Conservation (phyloP, 2,888 invertebrate genomes). For the Eurois occulta region DNA sequence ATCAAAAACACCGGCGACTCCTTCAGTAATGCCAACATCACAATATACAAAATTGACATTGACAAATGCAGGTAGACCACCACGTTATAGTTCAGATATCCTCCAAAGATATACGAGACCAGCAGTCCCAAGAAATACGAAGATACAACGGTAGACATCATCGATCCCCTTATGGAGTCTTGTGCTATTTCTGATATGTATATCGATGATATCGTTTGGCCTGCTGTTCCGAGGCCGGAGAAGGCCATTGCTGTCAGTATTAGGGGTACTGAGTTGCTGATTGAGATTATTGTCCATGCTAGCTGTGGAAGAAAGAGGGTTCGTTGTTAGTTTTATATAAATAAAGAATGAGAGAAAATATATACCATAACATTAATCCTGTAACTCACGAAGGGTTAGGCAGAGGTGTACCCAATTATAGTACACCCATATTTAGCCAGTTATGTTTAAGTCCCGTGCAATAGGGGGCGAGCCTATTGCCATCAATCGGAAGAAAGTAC, state of each 20-base stretch:
- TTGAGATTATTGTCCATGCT: slow-evolving; percentile 76
- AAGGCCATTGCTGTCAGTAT: slow-evolving; percentile 74
- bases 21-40: slow-evolving; percentile 74
- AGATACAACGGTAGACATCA: slow-evolving; percentile 76
- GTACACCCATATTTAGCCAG: too few species aligned
- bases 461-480: background rate
- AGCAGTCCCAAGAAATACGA: slow-evolving; percentile 80
- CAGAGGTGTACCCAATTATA: background rate
- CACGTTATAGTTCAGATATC: slow-evolving; percentile 76
- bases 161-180: slow-evolving; percentile 79
- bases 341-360: background rate
- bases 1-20: slow-evolving; percentile 83
- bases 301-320: slow-evolving; percentile 68
- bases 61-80: slow-evolving; percentile 77
- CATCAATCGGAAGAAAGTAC: background rate
- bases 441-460: background rate
- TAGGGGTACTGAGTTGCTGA: slow-evolving; percentile 72
- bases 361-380: background rate
- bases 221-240: slow-evolving; percentile 79
- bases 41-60: slow-evolving; percentile 77
- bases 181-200: slow-evolving; percentile 82
- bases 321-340: background rate
- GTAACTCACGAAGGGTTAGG: background rate
- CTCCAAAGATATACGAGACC: slow-evolving; percentile 79
- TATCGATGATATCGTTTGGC: slow-evolving; percentile 79